phyloP scores from a whole-genome alignment of 2,797 vertebrate genomes.

The Morelia viridis region DNA sequence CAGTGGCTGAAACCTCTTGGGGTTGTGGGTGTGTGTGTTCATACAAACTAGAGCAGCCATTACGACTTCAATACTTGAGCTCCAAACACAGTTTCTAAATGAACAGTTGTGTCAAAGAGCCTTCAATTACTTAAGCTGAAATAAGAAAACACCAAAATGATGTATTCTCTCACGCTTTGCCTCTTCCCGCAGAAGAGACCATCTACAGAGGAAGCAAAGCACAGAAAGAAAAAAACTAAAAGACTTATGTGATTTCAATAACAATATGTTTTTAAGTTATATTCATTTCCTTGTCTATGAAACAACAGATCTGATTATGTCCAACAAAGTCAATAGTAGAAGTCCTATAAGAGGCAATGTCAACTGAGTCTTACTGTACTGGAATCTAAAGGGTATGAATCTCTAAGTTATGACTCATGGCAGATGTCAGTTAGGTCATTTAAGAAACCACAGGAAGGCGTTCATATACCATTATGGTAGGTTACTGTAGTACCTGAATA shows the following conservation, averaged over 20 bases:
- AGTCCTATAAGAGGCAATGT: not conserved
- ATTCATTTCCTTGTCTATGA: not conserved
- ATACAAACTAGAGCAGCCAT: not conserved
- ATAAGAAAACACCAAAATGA: not conserved
- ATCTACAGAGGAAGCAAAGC: not conserved
- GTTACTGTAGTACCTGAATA: not conserved
- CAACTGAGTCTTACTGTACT: not conserved
- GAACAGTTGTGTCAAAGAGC: not conserved
- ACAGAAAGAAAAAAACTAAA: not conserved
- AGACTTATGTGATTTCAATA: not conserved
- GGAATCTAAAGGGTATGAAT: not conserved
- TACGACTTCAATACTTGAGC: not conserved
- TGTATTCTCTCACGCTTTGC: not conserved
- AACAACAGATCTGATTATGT: not conserved
- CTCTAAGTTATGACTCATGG: not conserved
- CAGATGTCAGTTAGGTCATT: not conserved
- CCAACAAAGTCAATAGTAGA: not conserved
- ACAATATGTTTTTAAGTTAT: fast-evolving
- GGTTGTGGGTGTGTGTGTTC: fast-evolving
- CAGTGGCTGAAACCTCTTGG: not conserved
- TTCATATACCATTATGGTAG: not conserved
- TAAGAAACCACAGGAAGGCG: not conserved
- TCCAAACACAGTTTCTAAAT: not conserved
- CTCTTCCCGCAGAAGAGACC: not conserved
- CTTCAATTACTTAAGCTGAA: not conserved